Percentiles rank a stretch among this genome's conserved stretches.
phyloP scores from a whole-genome alignment of 1,140 invertebrate genomes.

The Cheumatopsyche charites region DNA sequence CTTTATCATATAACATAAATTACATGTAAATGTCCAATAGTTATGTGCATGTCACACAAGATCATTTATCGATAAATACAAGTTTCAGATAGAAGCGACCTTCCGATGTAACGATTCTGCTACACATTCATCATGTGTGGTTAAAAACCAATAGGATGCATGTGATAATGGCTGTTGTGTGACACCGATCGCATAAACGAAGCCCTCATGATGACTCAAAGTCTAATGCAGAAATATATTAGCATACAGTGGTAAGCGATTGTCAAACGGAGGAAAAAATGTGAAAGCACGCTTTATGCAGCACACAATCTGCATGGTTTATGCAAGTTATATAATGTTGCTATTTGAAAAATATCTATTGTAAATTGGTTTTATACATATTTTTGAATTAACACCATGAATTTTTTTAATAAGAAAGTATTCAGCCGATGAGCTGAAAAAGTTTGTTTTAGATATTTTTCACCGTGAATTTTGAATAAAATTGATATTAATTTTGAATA shows the following conservation, averaged over 20 bases:
- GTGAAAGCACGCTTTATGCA: not conserved
- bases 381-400: too few species aligned
- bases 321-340: not conserved
- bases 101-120: not conserved
- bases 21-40: too few species aligned
- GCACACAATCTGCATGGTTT: not conserved
- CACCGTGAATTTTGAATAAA: too few species aligned
- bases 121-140: not conserved
- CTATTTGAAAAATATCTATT: not conserved
- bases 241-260: not conserved
- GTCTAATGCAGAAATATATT: slow-evolving; percentile 2
- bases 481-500: too few species aligned
- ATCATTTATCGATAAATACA: not conserved
- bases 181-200: slow-evolving; percentile 1
- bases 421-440: too few species aligned
- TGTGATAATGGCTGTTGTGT: slow-evolving; percentile 11
- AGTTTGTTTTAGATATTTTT: too few species aligned
- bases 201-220: slow-evolving; percentile 13
- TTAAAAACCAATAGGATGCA: slow-evolving; percentile 14
- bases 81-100: not conserved
- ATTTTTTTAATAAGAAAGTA: too few species aligned
- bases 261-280: slow-evolving; percentile 1
- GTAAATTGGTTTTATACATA: too few species aligned
- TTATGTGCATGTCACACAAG: too few species aligned
- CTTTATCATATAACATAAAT: too few species aligned